Evolutionary conservation across 2,797 vertebrate genomes (phyloP).

Genomic region (Cygnus olor): DNA sequence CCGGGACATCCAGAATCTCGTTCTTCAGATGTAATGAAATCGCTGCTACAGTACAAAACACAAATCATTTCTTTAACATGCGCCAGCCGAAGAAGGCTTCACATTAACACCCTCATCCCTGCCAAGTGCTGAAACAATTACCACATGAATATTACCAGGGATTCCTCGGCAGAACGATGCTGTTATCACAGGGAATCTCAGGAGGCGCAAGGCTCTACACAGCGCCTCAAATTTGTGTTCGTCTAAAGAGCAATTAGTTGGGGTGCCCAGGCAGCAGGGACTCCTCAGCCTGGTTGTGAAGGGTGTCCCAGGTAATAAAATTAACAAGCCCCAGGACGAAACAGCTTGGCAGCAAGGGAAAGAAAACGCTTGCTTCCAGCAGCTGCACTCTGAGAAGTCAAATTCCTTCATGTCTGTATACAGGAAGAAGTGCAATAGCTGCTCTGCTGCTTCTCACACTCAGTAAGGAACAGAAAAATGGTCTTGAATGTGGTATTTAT

Average conservation of each 20-base stretch:
- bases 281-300: not conserved
- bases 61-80: not conserved
- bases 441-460: not conserved
- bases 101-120: not conserved
- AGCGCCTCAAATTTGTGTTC: not conserved
- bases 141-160: not conserved
- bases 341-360: not conserved
- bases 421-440: not conserved
- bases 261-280: not conserved
- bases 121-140: slow-evolving; percentile 35
- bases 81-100: not conserved
- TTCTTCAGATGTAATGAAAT: not conserved
- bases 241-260: not conserved
- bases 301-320: not conserved
- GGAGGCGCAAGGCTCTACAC: not conserved
- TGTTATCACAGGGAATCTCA: not conserved
- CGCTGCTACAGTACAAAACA: not conserved
- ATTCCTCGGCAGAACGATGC: not conserved
- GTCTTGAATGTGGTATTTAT: not conserved
- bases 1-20: not conserved
- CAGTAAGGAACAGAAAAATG: not conserved
- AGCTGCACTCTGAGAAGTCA: not conserved
- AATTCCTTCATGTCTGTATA: not conserved
- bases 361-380: not conserved
- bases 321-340: not conserved